Evolutionary conservation across 2,888 invertebrate species (phyloP).

Genomic region (Nasonovia ribisnigri): DNA sequence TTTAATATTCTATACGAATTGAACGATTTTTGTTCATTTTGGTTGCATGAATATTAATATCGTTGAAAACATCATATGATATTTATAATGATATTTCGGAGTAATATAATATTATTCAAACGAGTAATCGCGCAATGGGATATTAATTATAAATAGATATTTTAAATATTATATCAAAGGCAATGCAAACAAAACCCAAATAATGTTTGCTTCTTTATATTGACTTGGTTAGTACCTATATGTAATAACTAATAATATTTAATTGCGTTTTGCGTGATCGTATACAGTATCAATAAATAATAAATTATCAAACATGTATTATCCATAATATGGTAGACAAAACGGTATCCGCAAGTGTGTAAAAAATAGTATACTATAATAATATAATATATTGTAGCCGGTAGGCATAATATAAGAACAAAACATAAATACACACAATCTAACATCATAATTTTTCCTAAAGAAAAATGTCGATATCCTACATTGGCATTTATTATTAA

Average conservation of each 20-base stretch:
- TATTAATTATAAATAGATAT: neutral
- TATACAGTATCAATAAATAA: neutral
- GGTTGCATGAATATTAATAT: neutral
- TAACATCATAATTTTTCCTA: neutral
- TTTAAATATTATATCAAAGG: neutral
- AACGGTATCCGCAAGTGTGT: neutral
- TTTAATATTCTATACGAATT: neutral
- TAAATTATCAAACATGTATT: too few relatives aligned
- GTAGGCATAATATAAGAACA: neutral
- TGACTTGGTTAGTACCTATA: neutral
- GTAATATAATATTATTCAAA: neutral
- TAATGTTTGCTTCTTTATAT: neutral
- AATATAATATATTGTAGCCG: neutral
- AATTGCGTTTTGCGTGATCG: neutral
- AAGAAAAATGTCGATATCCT: neutral
- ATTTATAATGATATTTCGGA: neutral
- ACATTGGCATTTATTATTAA: slow-evolving; percentile 9
- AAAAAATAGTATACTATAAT: neutral
- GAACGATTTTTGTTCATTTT: neutral
- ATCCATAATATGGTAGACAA: neutral
- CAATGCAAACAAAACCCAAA: neutral
- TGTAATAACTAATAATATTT: neutral
- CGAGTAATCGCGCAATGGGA: neutral
- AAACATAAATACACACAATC: neutral
- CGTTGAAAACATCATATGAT: neutral